These are phyloP conservation scores for Euleptes europaea DNA, from an alignment of 2,113 vertebrate species.

Conservation along the genomic window DNA sequence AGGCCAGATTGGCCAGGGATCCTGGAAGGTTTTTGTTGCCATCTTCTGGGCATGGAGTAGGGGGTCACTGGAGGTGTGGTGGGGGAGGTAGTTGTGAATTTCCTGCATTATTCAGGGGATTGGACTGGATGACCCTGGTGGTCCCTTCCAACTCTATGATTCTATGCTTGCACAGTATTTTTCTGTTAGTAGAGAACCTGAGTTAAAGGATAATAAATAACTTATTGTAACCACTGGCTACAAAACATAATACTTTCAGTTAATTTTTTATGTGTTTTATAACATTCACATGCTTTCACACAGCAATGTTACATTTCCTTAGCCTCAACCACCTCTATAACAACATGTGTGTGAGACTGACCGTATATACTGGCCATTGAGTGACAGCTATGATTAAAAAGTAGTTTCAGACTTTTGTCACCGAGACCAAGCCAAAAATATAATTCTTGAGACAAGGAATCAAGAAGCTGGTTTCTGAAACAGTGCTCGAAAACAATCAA, in stretches of 20 bases:
- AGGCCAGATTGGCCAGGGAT: no score
- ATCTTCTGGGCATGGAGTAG: no score
- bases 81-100: no score
- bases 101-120: no score
- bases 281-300: slow-evolving; percentile 17
- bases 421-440: background rate
- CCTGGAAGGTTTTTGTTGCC: no score
- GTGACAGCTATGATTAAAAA: slow-evolving; percentile 42
- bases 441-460: slow-evolving; percentile 36
- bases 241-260: background rate
- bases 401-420: background rate
- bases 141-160: no score
- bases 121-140: no score
- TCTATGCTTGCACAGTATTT: background rate
- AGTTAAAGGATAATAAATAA: background rate
- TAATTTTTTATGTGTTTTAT: slow-evolving; percentile 17
- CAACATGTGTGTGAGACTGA: background rate
- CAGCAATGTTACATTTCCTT: slow-evolving; percentile 23
- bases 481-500: slow-evolving; percentile 23
- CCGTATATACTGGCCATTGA: background rate
- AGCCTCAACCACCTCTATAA: background rate
- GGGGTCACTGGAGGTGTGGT: no score
- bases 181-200: background rate
- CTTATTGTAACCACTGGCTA: background rate
- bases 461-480: slow-evolving; percentile 23